Conservation (phyloP, 2,888 invertebrate genomes). For the Charanyca ferruginea region DNA sequence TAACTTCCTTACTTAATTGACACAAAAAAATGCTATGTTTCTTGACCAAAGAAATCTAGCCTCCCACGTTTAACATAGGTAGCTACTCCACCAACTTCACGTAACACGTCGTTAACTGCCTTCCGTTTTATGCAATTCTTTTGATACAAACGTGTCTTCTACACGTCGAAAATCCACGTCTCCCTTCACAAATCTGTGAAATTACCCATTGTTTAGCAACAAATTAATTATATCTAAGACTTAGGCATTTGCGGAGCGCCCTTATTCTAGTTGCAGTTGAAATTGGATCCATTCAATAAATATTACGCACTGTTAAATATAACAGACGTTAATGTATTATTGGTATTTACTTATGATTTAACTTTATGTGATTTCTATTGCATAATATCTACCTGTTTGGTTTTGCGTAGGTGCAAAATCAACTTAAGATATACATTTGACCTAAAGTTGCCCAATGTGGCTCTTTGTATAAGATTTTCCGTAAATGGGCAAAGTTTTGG, state of each 20-base stretch:
- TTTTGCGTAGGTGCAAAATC: slow-evolving; percentile 52
- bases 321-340: slow-evolving; percentile 27
- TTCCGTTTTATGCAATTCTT: slow-evolving; percentile 34
- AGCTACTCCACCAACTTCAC: not conserved
- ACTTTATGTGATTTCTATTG: slow-evolving; percentile 48
- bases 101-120: slow-evolving; percentile 20
- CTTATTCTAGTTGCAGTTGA: slow-evolving; percentile 22
- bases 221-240: slow-evolving; percentile 12
- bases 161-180: not conserved
- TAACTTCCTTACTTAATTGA: slow-evolving; percentile 23
- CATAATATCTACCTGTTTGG: slow-evolving; percentile 43
- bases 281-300: slow-evolving; percentile 29
- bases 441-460: slow-evolving; percentile 53
- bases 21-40: slow-evolving; percentile 30
- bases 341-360: slow-evolving; percentile 17
- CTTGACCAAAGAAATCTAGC: slow-evolving; percentile 39
- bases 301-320: slow-evolving; percentile 38
- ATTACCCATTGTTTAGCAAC: slow-evolving; percentile 7
- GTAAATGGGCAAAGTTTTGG: slow-evolving; percentile 61
- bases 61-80: slow-evolving; percentile 28
- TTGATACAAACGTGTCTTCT: slow-evolving; percentile 16
- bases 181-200: not conserved
- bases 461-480: slow-evolving; percentile 44
- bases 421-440: slow-evolving; percentile 52
- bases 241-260: slow-evolving; percentile 28